Evolutionary conservation across 2,888 invertebrate species (phyloP), one percentile per base, ranked within the genome.

Genomic region (Chromoteleia sp.): DNA sequence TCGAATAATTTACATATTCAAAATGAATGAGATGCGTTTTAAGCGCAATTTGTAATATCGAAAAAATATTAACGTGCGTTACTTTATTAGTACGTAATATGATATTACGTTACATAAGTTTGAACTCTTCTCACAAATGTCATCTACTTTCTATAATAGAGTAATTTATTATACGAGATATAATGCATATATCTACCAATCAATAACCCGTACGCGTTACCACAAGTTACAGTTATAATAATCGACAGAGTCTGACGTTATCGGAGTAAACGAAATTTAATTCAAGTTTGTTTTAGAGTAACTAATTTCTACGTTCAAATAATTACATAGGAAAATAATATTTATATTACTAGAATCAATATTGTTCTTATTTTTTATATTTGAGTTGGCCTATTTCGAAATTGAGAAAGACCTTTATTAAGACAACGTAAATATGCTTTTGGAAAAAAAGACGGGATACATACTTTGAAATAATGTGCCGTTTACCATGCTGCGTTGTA

Each of bases 231-330:
- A 59, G 43, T 43, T 43, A 59, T 43, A 29, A 59, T 43, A 43
- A 59, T 59, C 29, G 43, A 59, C 41, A 59, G n/a, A n/a, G 59
- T 25, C 21, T 59, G 59, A 59, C 29, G 43, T 59, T 59, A 59
- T 59, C 59, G 5, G 19, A 59, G 0, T 43, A 25, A 58, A 41
- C 19, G 12, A 36, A 41, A 39, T 39, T 19, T 43, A 25, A 43
- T 59, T 15, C 39, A 41, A 41, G 41, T 29, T 59, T 29, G 39
- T 56, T 21, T 21, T 29, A 21, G 7, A 39, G 5, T 6, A 21
- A 39, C 21, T 39, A 8, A 17, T 54, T 50, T 25, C 21, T 33
- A 8, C 8, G 33, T 52, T 29, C 17, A 29, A 17, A 7, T 7
- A 52, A 29, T 29, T 17, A 43, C 25, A 10, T 21, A 14, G n/a